Percentiles rank a stretch among this genome's conserved stretches.
phyloP scores from a whole-genome alignment of 2,797 vertebrate species.

The Schizothorax lantsangensis region DNA sequence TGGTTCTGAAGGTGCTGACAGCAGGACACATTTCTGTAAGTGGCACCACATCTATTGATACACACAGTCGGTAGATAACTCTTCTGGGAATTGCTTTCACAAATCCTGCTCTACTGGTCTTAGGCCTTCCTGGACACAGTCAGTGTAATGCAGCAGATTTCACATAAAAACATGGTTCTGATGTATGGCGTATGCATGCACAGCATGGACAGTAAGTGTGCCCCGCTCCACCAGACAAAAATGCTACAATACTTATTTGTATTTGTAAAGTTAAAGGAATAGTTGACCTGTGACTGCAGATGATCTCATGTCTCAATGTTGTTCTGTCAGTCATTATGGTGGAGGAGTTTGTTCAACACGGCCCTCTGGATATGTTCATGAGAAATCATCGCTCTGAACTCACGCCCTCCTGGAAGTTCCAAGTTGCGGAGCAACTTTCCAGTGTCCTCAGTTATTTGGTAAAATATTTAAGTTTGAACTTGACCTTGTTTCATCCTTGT shows the following conservation, averaged over 20 bases:
- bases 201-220: slow-evolving; percentile 83
- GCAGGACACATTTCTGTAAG: slow-evolving; percentile 86
- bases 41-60: slow-evolving; percentile 52
- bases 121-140: slow-evolving; percentile 88
- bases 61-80: background rate
- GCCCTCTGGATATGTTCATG: slow-evolving; percentile 88
- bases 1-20: slow-evolving; percentile 86
- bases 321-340: slow-evolving; percentile 85
- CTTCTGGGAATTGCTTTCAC: background rate
- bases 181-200: slow-evolving; percentile 87
- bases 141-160: slow-evolving; percentile 87
- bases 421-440: slow-evolving; percentile 87
- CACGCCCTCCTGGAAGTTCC: slow-evolving; percentile 87
- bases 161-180: slow-evolving; percentile 86
- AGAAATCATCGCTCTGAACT: slow-evolving; percentile 80
- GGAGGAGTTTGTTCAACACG: slow-evolving; percentile 85
- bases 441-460: slow-evolving; percentile 88
- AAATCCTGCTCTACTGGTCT: background rate
- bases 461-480: slow-evolving; percentile 58
- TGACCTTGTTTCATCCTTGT: background rate
- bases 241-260: background rate
- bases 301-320: background rate
- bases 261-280: background rate
- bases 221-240: background rate
- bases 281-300: background rate